Conservation (phyloP, 2,113 vertebrate species). For the Gracilinanus agilis region DNA sequence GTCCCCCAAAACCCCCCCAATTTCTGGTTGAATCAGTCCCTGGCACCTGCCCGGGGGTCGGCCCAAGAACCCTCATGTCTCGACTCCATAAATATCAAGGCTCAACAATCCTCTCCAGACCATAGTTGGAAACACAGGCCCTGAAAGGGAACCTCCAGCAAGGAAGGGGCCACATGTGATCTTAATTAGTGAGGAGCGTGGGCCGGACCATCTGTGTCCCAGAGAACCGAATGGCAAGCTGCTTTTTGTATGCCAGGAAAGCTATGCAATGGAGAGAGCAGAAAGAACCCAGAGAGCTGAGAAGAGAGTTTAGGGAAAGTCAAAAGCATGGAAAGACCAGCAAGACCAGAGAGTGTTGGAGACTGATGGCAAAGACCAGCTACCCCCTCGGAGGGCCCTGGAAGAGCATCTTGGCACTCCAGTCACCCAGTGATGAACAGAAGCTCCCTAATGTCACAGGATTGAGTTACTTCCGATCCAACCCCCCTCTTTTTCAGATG, state of each 20-base stretch:
- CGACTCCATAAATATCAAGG: constrained; percentile 23
- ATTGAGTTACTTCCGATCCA: background rate
- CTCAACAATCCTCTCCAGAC: constrained; percentile 48
- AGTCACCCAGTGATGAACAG: background rate
- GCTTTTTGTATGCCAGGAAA: constrained; percentile 74
- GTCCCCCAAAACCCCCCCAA: constrained; percentile 35
- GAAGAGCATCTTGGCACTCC: background rate
- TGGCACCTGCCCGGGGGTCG: constrained; percentile 25
- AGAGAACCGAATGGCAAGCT: constrained; percentile 76
- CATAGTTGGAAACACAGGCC: background rate
- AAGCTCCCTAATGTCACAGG: background rate
- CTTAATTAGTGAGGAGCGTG: constrained; percentile 74
- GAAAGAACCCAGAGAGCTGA: constrained; percentile 65
- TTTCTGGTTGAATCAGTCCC: constrained; percentile 21
- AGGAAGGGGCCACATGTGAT: constrained; percentile 69
- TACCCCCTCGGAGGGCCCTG: background rate
- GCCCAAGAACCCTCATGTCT: constrained; percentile 38
- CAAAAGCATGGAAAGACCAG: constrained; percentile 39
- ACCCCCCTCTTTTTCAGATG: background rate
- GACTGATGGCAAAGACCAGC: constrained; percentile 10
- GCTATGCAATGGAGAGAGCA: constrained; percentile 67
- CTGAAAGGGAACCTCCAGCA: constrained; percentile 59
- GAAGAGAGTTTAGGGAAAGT: constrained; percentile 49
- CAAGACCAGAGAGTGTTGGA: constrained; percentile 33
- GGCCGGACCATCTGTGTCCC: constrained; percentile 77